Base-by-base conservation (phyloP, 2,888 invertebrate genomes). In the Aphrophora alni region DNA sequence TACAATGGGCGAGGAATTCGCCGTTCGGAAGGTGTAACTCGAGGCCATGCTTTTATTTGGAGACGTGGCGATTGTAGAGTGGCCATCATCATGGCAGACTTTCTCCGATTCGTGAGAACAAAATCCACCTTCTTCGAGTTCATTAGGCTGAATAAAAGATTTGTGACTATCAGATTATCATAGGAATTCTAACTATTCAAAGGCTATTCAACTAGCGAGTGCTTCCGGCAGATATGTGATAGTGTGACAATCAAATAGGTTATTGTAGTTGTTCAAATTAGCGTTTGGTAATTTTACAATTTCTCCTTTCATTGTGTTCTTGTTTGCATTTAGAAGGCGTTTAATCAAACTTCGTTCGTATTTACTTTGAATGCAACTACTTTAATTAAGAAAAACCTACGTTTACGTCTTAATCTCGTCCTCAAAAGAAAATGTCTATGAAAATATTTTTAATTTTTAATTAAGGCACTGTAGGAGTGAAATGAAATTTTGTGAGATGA, bases 91-190 rank as follows among this genome's bases (percentile, higher is more conserved):
- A 4, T 21, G 10, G 12, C 10, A 17, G 17, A 59, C 59, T 59
- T 59, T 59, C 59, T 59, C 59, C 59, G 59, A 59, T 59, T 59
- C 59, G 59, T 59, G 59, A 59, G 59, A 59, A 59, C 59, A n/a
- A 21, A 59, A 59, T 59, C 59, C 59, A 21, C 59, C 44, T 44
- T 44, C 59, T 21, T 59, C 59, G 59, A n/a, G 59, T 59, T 59
- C 59, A 59, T 59, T 21, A 59, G 59, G 21, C 59, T 21, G 59
- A 21, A 59, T 59, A 59, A 59, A 59, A 59, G 59, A 59, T 59
- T 59, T 59, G 21, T 59, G 59, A 59, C 59, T n/a, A 59, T 59
- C 59, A 59, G 59, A 59, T 59, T 21, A 21, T 21, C 21, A 21
- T n/a, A 59, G 59, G 59, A 59, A 59, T 59, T 59, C 59, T 2